Evolutionary conservation across 2,113 vertebrate genomes (phyloP).

Genomic region (Rhea americana): DNA sequence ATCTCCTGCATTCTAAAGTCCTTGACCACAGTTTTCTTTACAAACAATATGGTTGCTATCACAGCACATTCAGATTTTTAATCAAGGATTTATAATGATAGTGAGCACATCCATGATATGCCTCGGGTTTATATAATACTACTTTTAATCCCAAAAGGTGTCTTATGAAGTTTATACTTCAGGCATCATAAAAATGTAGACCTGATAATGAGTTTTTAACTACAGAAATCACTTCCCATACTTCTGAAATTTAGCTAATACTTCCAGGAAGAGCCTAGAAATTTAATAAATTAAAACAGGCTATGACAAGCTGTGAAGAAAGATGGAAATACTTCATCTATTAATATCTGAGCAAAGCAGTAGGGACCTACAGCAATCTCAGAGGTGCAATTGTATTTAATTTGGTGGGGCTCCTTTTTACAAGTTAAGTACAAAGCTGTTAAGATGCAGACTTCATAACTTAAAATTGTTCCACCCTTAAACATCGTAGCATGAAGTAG

Average conservation of each 20-base stretch:
- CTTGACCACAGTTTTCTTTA: background rate
- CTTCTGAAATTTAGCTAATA: background rate
- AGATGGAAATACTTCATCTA: background rate
- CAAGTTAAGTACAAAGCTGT: background rate
- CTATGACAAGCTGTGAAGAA: slow-evolving; percentile 5
- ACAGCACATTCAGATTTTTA: background rate
- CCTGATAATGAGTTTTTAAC: background rate
- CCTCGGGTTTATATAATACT: background rate
- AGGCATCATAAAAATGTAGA: background rate
- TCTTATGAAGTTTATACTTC: background rate
- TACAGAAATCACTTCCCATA: background rate
- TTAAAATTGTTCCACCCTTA: background rate
- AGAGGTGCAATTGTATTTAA: background rate
- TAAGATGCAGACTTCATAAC: background rate
- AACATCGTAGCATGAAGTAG: background rate
- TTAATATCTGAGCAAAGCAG: background rate
- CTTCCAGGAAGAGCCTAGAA: background rate
- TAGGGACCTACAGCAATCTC: background rate
- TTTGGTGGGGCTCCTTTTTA: background rate
- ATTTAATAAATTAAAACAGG: background rate
- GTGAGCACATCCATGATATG: background rate
- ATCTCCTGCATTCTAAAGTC: background rate
- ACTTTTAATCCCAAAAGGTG: background rate
- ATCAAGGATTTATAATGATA: background rate
- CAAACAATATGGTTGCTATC: background rate